Base-by-base conservation (phyloP, 2,888 invertebrate species). In the Drosophila phalerata region DNA sequence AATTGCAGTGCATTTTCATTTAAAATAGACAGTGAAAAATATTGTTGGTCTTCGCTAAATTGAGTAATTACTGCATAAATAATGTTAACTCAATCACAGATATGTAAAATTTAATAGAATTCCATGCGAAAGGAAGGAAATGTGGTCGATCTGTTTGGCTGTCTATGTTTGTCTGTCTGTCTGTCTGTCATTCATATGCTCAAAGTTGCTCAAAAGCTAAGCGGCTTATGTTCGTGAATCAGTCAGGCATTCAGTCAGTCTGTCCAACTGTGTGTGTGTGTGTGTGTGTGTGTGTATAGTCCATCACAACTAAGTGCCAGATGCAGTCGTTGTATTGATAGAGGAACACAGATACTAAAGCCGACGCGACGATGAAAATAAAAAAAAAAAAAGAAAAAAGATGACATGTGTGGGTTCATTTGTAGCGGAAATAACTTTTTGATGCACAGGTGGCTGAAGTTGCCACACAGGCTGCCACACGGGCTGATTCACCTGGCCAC, bases 341-440 rank as follows among this genome's bases (percentile, higher is more conserved):
- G 69, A 51, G 66, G 38, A 60, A 63, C 67, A 11, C 47, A 34
- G 55, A 52, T 55, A 42, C 65, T 48, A 71, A 74, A 73, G 73
- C 68, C 57, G 40, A 53, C 56, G 55, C 60, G 37, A 63, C 22
- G 30, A 22, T 72, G 45, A 30, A 40, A 53, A n/a, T n/a, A n/a
- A n/a, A n/a, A n/a, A 30, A 40, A 19, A 56, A 56, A 45, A 11
- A 11, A 43, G 34, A 15, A 30, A 19, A 73, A 64, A 52, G 17
- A 30, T 51, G 65, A 53, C 69, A 71, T 73, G 69, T 68, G 71
- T 65, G 57, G 64, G 77, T 89, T 88, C 86, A 89, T 86, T 89
- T 85, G 90, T 79, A 75, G 85, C 79, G 77, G 81, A 88, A 84
- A 84, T 73, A 88, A 87, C 90, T 86, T 88, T 90, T 86, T 81